Base-by-base conservation (phyloP, 2,113 vertebrate species). In the Antennarius striatus region DNA sequence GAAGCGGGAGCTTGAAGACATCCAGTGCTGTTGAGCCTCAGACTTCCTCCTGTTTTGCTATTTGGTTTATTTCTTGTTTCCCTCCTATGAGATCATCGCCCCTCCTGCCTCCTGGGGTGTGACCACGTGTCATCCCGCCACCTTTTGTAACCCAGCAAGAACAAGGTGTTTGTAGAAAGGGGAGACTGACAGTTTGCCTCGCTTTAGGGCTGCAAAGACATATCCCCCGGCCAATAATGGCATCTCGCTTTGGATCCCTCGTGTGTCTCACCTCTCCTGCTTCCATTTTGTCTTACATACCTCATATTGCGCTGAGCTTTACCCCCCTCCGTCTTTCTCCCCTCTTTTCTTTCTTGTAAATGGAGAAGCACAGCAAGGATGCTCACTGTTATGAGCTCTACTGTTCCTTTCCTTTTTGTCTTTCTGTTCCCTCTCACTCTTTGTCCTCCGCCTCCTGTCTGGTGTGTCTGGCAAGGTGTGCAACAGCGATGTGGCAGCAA, bases 121-220 rank as follows among this genome's bases (percentile, higher is more conserved):
- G 73, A 59, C 68, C 70, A 59, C 66, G 68, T 88, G 76, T 79
- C 84, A 79, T 65, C 56, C 64, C 30, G 50, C 43, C 79, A 71
- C 71, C 72, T 82, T 75, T 36, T 63, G 71, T 82, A 85, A 82
- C 82, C 72, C 75, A 52, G 30, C 67, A 28, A 51, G 52, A 60
- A 80, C 73, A 77, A 84, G 74, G 80, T 73, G 81, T 84, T 86
- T 83, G 73, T 70, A 73, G 70, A 63, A 67, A 71, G 50, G 64
- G 43, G 17, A 62, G 71, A 46, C 42, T 79, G 83, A 86, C 82
- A 67, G 71, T 66, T 65, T 68, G 59, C 63, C 73, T 71, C 60
- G 80, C 83, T 84, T 65, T 12, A 72, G 75, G 71, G 53, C 30
- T 59, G 61, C 57, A 63, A 53, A 77, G 53, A 73, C 68, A 83